phyloP scores from a whole-genome alignment of 2,888 invertebrate species.

The Apeira syringaria region DNA sequence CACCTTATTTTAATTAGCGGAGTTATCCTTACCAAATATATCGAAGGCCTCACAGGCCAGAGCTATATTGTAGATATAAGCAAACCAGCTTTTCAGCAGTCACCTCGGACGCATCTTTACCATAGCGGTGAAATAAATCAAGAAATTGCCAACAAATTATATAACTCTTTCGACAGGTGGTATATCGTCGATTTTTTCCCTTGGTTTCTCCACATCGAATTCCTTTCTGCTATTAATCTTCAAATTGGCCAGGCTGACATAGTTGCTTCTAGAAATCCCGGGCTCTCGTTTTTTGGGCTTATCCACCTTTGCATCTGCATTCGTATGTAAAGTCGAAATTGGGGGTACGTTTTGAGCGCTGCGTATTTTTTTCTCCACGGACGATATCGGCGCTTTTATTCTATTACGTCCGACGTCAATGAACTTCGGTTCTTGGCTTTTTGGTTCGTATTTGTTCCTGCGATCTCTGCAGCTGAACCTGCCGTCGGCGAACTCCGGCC shows the following conservation, averaged over 20 bases:
- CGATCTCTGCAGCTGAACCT: slow-evolving; percentile 70
- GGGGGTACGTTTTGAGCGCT: slow-evolving; percentile 8
- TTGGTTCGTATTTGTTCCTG: slow-evolving; percentile 43
- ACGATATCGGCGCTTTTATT: slow-evolving; percentile 48
- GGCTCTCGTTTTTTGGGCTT: slow-evolving; percentile 46
- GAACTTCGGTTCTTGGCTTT: slow-evolving; percentile 44
- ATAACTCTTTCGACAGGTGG: slow-evolving; percentile 60
- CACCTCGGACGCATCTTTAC: no score
- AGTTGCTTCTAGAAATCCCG: slow-evolving; percentile 72
- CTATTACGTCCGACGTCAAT: slow-evolving; percentile 57
- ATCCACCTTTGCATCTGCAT: slow-evolving; percentile 21
- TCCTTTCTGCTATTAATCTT: slow-evolving; percentile 66
- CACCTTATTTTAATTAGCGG: no score
- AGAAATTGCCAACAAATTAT: slow-evolving; percentile 27
- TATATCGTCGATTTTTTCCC: slow-evolving; percentile 24
- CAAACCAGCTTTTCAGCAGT: not conserved
- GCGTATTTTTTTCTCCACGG: slow-evolving; percentile 27
- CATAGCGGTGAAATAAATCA: no score
- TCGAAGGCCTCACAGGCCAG: not conserved
- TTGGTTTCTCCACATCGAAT: slow-evolving; percentile 38
- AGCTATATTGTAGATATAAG: not conserved
- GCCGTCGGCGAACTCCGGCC: slow-evolving; percentile 60
- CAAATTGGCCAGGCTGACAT: slow-evolving; percentile 74
- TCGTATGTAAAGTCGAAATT: not conserved
- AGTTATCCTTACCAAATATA: no score